A percentile compares a stretch with the other conserved stretches of the same genome.
Evolutionary conservation across 2,113 vertebrate species (phyloP).

Genomic region (Eulacestoma nigropectus): DNA sequence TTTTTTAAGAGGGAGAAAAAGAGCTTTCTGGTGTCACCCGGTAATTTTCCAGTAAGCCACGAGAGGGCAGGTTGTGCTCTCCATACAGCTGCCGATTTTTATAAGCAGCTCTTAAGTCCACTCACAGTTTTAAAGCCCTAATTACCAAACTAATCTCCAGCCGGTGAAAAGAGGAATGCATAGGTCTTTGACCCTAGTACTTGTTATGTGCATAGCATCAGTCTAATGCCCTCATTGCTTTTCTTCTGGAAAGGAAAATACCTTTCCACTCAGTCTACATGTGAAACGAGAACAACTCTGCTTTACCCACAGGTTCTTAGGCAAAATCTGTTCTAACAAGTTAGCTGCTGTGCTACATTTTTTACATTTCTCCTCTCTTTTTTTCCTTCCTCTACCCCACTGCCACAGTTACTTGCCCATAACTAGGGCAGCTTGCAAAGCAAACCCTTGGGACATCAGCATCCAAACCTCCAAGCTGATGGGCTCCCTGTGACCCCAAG

Average conservation of each 20-base stretch:
- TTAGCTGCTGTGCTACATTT: not conserved
- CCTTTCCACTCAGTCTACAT: not conserved
- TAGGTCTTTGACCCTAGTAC: not conserved
- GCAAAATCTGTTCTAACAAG: not conserved
- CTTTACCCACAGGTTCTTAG: not conserved
- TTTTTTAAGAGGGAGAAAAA: not conserved
- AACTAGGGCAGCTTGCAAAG: not conserved
- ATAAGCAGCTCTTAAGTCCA: not conserved
- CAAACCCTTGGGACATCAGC: not conserved
- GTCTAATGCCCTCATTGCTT: not conserved
- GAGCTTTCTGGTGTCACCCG: not conserved
- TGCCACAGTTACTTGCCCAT: not conserved
- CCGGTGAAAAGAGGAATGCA: not conserved
- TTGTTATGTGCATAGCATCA: not conserved
- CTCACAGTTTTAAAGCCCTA: not conserved
- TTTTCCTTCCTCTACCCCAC: not conserved
- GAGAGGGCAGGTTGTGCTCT: conserved; percentile 66
- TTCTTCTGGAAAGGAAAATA: not conserved
- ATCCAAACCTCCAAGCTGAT: not conserved
- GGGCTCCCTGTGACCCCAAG: not conserved
- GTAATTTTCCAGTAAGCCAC: conserved; percentile 53
- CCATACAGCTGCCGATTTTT: not conserved
- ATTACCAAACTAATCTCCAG: not conserved
- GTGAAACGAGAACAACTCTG: not conserved
- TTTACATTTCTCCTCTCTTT: not conserved